phyloP scores from a whole-genome alignment of 1,140 invertebrate species.

The Ctenoplectra terminalis region DNA sequence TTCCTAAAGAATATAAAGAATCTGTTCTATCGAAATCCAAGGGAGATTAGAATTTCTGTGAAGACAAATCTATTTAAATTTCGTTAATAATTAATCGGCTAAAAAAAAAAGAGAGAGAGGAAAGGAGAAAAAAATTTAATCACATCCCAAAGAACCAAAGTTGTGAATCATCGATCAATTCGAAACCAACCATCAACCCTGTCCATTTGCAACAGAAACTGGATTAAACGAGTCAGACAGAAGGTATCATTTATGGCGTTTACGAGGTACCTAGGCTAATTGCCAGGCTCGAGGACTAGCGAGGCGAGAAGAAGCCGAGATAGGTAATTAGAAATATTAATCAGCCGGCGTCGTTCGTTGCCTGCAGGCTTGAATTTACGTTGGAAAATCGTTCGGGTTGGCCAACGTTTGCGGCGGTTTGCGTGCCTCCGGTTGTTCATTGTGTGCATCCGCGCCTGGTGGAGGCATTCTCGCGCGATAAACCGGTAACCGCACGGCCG shows the following conservation, averaged over 20 bases:
- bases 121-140: too few relatives aligned
- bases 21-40: too few relatives aligned
- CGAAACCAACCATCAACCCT: not conserved
- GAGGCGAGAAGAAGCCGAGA: not conserved
- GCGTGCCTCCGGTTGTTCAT: constrained; percentile 25
- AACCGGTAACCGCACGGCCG: constrained; percentile 68
- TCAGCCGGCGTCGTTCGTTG: constrained; percentile 10
- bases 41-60: too few relatives aligned
- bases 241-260: constrained; percentile 32
- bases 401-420: not conserved
- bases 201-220: not conserved
- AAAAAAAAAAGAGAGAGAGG: too few relatives aligned
- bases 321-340: constrained; percentile 46
- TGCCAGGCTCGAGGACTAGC: not conserved
- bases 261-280: constrained; percentile 36
- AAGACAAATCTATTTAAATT: too few relatives aligned
- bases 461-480: constrained; percentile 64
- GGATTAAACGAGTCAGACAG: constrained; percentile 14
- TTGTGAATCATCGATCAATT: not conserved
- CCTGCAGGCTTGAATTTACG: constrained; percentile 6
- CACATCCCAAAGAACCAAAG: not conserved
- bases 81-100: too few relatives aligned
- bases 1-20: too few relatives aligned
- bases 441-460: constrained; percentile 46
- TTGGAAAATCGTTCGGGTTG: constrained; percentile 1